These are phyloP conservation scores for Procavia capensis DNA, from an alignment of 2,113 vertebrate species.

Conservation along the genomic window DNA sequence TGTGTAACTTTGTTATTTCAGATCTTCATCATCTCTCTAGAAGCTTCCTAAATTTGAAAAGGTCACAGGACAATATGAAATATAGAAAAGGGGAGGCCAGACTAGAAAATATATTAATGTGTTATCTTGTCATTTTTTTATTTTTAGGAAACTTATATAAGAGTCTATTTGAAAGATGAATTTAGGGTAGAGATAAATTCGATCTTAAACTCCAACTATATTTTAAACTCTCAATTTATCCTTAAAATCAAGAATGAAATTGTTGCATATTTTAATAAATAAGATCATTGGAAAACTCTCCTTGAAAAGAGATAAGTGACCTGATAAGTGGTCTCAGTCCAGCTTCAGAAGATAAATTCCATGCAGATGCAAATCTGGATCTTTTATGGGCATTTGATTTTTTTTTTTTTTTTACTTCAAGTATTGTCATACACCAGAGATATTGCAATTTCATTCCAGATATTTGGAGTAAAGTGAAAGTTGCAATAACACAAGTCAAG, in stretches of 20 bases:
- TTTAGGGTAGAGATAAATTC: neutral
- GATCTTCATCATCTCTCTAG: neutral
- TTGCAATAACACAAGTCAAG: too few relatives aligned
- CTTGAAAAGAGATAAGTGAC: neutral
- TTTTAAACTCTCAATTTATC: neutral
- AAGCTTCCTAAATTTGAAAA: neutral
- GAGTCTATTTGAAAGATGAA: neutral
- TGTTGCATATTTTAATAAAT: neutral
- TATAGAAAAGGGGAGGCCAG: neutral
- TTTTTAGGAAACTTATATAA: neutral
- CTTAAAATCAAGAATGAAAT: neutral
- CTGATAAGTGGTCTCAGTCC: neutral
- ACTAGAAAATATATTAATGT: neutral
- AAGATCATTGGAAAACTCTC: neutral
- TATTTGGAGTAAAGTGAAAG: too few relatives aligned
- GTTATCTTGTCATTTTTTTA: neutral
- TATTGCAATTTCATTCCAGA: too few relatives aligned
- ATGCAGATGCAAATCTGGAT: neutral
- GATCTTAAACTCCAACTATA: neutral
- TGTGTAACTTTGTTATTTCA: neutral
- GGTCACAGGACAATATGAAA: neutral
- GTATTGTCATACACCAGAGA: too few relatives aligned
- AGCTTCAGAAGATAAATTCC: neutral
- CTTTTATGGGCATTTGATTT: neutral
- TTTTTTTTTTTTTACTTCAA: neutral